Conservation (phyloP, 2,113 vertebrate genomes). For the Copsychus sechellarum region DNA sequence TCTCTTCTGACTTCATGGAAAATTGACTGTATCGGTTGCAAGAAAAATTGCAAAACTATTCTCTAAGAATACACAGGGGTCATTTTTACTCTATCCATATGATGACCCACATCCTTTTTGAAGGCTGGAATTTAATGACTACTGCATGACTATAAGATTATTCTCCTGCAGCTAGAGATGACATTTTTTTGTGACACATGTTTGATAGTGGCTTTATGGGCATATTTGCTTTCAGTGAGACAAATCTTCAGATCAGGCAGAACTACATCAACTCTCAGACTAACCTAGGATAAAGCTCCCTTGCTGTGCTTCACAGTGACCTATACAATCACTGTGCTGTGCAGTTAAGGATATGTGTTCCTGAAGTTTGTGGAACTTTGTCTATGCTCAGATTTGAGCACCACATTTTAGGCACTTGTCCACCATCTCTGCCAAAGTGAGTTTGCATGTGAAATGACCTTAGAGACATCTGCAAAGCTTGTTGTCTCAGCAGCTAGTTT, state of each 20-base stretch:
- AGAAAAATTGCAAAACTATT: neutral
- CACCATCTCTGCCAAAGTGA: neutral
- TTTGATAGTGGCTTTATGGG: neutral
- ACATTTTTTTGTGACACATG: neutral
- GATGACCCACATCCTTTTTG: neutral
- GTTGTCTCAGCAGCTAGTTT: neutral
- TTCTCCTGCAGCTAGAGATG: neutral
- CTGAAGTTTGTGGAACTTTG: neutral
- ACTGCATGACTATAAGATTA: neutral
- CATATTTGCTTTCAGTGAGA: neutral
- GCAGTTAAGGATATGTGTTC: fast-evolving
- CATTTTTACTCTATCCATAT: neutral
- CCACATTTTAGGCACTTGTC: neutral
- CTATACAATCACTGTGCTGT: neutral
- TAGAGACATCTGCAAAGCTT: neutral
- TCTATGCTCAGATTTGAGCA: neutral
- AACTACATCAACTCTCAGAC: neutral
- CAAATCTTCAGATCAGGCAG: neutral
- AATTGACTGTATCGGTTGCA: neutral
- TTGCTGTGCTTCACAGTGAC: neutral
- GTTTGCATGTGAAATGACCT: neutral
- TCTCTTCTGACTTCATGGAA: neutral
- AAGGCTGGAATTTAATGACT: neutral
- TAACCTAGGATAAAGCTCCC: neutral
- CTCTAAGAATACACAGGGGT: neutral